Evolutionary conservation across 2,888 invertebrate species (phyloP).

Genomic region (Amphipoea oculea): DNA sequence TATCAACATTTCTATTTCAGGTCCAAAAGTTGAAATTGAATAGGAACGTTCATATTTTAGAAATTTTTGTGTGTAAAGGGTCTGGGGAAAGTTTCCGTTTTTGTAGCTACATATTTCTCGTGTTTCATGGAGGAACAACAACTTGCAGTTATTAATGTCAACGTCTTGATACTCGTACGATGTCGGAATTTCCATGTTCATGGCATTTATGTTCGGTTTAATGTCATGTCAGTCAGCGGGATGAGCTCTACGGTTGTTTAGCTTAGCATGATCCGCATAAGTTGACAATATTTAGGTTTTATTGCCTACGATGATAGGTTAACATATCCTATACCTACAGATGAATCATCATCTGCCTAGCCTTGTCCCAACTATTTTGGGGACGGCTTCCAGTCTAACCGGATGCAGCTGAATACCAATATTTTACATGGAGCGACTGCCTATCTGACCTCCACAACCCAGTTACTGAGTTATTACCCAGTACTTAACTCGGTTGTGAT

Average conservation of each 20-base stretch:
- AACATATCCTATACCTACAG: background rate
- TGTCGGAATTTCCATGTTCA: background rate
- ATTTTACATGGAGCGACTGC: no score
- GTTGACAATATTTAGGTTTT: no score
- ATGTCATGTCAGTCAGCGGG: background rate
- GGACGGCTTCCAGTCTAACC: no score
- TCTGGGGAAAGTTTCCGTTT: background rate
- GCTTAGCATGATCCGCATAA: background rate
- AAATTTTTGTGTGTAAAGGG: slow-evolving; percentile 10
- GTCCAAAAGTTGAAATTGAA: slow-evolving; percentile 37
- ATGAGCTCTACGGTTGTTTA: background rate
- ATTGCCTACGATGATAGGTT: no score
- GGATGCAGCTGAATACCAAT: no score
- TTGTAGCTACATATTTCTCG: slow-evolving; percentile 5
- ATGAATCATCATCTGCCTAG: no score
- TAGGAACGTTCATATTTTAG: slow-evolving; percentile 12
- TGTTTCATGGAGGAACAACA: slow-evolving; percentile 1
- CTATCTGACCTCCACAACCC: no score
- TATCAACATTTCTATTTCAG: slow-evolving; percentile 24
- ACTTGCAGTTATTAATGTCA: slow-evolving; percentile 20
- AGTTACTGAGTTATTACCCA: no score
- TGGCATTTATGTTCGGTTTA: background rate
- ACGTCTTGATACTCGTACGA: slow-evolving; percentile 14
- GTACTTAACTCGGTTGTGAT: no score
- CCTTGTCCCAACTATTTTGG: no score